Conservation (phyloP, 2,888 invertebrate species). For the Hoplodrina blanda region DNA sequence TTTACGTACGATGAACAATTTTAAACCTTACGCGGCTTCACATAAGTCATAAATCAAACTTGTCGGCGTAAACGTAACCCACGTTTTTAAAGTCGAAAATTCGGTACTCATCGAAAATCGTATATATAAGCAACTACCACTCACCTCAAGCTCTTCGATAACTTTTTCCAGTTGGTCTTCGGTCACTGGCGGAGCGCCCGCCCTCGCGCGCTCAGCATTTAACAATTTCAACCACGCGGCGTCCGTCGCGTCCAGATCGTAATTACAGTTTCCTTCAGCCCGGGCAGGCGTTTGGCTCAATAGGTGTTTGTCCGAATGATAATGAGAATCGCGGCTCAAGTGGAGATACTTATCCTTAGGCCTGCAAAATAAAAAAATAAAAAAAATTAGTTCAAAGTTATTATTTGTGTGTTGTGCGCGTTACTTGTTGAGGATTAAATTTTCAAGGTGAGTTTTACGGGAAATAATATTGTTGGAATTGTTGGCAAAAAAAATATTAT, state of each 20-base stretch:
- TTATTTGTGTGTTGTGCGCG: not conserved
- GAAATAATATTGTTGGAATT: no score
- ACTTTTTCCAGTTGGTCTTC: slow-evolving; percentile 97
- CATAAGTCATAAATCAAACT: not conserved
- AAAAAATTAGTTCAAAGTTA: not conserved
- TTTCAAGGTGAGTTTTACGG: slow-evolving; percentile 3
- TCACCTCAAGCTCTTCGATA: slow-evolving; percentile 96
- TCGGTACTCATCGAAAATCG: not conserved
- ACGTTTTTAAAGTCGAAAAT: slow-evolving; percentile 30
- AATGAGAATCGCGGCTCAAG: slow-evolving; percentile 96
- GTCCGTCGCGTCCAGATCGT: slow-evolving; percentile 98
- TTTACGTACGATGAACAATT: slow-evolving; percentile 13
- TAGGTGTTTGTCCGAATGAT: slow-evolving; percentile 95
- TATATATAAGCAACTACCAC: slow-evolving; percentile 41
- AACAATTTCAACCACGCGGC: slow-evolving; percentile 96
- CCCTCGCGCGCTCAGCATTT: slow-evolving; percentile 96
- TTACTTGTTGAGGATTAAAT: not conserved
- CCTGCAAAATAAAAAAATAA: slow-evolving; percentile 84
- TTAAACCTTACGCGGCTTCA: slow-evolving; percentile 13
- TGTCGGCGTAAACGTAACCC: slow-evolving; percentile 17
- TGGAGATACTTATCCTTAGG: slow-evolving; percentile 98
- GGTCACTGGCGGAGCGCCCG: slow-evolving; percentile 93
- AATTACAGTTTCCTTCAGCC: slow-evolving; percentile 98
- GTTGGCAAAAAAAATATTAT: not conserved
- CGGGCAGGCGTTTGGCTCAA: slow-evolving; percentile 96